Conservation (phyloP, 2,113 vertebrate species). For the Rhinopomastus cyanomelas region DNA sequence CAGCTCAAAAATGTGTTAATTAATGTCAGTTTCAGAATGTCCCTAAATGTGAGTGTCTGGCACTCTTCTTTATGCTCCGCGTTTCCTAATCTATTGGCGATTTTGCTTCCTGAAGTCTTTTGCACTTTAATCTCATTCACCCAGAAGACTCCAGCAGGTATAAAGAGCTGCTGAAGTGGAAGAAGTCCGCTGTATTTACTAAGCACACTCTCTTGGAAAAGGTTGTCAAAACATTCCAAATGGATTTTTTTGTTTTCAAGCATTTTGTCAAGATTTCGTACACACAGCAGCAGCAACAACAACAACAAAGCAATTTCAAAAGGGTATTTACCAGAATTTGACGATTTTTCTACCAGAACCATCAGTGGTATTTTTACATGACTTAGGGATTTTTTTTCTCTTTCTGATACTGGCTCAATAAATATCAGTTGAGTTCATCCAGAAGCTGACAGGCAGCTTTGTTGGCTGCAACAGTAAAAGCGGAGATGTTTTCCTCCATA, state of each 20-base stretch:
- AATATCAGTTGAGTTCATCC: background rate
- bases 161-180: conserved; percentile 1
- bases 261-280: conserved; percentile 19
- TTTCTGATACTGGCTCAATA: background rate
- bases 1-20: background rate
- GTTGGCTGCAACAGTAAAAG: background rate
- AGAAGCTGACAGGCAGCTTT: conserved; percentile 6
- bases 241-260: background rate
- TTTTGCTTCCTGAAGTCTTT: conserved; percentile 27
- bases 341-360: background rate
- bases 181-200: background rate
- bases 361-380: background rate
- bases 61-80: background rate
- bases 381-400: background rate
- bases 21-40: background rate
- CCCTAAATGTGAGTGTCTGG: background rate
- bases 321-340: background rate
- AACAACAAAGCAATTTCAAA: background rate
- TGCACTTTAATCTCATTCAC: background rate
- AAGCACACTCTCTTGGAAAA: background rate
- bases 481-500: conserved; percentile 23
- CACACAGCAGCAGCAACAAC: background rate
- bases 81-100: background rate
- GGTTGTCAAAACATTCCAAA: conserved; percentile 1
- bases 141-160: background rate